Evolutionary conservation across 2,888 invertebrate species (phyloP), one percentile per base, ranked within the genome.

Genomic region (Macrophya annulata): DNA sequence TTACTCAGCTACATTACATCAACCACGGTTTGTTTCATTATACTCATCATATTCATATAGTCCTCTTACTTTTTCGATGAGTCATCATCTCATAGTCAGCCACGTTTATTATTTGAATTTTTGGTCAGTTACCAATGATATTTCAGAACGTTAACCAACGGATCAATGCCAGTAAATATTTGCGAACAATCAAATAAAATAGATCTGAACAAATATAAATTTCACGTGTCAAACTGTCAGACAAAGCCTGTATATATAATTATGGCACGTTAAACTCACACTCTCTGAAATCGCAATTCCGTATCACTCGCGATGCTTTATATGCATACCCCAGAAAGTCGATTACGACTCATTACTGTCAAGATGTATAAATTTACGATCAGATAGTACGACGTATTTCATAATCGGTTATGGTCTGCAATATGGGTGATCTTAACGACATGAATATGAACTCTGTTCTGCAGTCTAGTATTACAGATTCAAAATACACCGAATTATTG

Each of bases 251-350:
- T 59, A 25, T 59, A n/a, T n/a, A n/a, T n/a, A n/a, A n/a, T 62
- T 62, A 43, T 45, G 15, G 48, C 62, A 17, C 51, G 40, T 62
- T 43, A 62, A 43, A 62, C 37, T 31, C 21, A 25, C 71, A 5
- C n/a, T 10, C n/a, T 45, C 10, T 10, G 17, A 45, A 45, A 77
- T 37, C 31, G 51, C 31, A 37, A 77, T 77, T 77, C n/a, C 51
- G 51, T 37, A 77, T 51, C 31, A 77, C 77, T 77, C 77, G 55
- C 25, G 55, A n/a, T 31, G 51, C 77, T 51, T 25, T 55, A n/a
- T 77, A 17, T 55, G 37, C 45, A 74, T 77, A 77, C 77, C 55
- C 48, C 62, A 45, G 62, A 81, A 81, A 59, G 62, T 81, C 40
- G 37, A 81, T 62, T 59, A 59, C 37, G 55, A 48, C 77, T 77